phyloP scores from a whole-genome alignment of 2,888 invertebrate species.

The Pherbina coryleti region DNA sequence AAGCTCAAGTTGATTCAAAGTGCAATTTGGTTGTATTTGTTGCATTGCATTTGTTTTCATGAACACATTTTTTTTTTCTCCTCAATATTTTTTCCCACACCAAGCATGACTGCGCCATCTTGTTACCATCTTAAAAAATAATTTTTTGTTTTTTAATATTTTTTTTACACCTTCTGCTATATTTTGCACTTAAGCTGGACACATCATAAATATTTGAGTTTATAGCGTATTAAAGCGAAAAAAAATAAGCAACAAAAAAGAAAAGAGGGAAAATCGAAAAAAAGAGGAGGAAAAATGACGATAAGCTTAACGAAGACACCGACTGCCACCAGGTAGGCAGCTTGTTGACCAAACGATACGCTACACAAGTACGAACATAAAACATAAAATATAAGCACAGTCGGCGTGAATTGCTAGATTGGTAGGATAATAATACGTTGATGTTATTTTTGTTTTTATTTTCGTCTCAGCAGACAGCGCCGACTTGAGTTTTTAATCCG shows the following conservation, averaged over 20 bases:
- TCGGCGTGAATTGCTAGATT: constrained; percentile 37
- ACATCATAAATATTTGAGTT: constrained; percentile 8
- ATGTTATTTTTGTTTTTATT: background rate
- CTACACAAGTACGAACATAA: constrained; percentile 3
- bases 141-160: background rate
- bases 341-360: background rate
- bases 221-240: background rate
- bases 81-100: too few species aligned
- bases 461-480: background rate
- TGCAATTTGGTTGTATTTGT: too few species aligned
- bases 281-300: background rate
- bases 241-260: background rate
- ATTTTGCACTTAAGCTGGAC: constrained; percentile 13
- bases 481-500: constrained; percentile 34
- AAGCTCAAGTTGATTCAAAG: too few species aligned
- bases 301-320: background rate
- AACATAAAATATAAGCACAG: constrained; percentile 14
- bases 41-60: too few species aligned
- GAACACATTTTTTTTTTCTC: too few species aligned
- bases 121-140: background rate
- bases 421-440: constrained; percentile 36
- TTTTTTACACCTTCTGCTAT: background rate
- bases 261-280: background rate
- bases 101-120: too few species aligned
- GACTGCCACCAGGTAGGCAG: background rate